A percentile compares a stretch with the other conserved stretches of the same genome.
Evolutionary conservation across 35 echinoderm and acorn worm species (phyloP).

Genomic region (Apostichopus californicus): DNA sequence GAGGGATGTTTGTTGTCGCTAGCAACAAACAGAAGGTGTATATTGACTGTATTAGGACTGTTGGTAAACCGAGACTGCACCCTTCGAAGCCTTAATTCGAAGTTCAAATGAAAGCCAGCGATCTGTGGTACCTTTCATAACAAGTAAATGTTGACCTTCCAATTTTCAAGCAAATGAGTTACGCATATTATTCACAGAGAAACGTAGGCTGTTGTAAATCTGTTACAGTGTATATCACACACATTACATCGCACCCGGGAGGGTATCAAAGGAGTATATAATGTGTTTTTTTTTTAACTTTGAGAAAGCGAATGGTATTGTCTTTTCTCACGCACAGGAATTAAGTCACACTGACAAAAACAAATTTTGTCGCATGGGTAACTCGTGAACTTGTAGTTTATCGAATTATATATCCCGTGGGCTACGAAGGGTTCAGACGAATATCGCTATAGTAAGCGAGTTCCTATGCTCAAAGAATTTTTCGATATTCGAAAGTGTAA

Average conservation of each 20-base stretch:
- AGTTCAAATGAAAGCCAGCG: slow-evolving; percentile 37
- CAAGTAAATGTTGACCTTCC: slow-evolving; percentile 20
- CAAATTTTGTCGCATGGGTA: neutral
- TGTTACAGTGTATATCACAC: slow-evolving; percentile 18
- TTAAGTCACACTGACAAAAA: slow-evolving; percentile 27
- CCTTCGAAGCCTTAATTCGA: slow-evolving; percentile 32
- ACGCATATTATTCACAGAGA: slow-evolving; percentile 8
- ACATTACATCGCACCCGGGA: slow-evolving; percentile 15
- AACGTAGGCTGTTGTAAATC: neutral
- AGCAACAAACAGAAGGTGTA: neutral
- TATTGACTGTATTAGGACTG: slow-evolving; percentile 30
- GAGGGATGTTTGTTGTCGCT: neutral
- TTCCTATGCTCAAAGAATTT: too few relatives aligned
- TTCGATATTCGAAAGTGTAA: too few relatives aligned
- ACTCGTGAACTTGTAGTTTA: neutral
- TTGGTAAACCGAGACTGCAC: slow-evolving; percentile 38
- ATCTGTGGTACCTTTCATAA: neutral
- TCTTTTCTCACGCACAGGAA: slow-evolving; percentile 44
- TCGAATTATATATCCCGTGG: too few relatives aligned
- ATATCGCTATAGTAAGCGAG: too few relatives aligned
- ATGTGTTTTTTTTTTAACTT: neutral
- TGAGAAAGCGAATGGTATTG: neutral
- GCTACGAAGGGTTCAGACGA: too few relatives aligned
- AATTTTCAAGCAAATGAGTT: slow-evolving; percentile 38
- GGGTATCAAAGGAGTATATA: neutral